Evolutionary conservation across 2,888 invertebrate genomes (phyloP).

Genomic region (Blera fallax): DNA sequence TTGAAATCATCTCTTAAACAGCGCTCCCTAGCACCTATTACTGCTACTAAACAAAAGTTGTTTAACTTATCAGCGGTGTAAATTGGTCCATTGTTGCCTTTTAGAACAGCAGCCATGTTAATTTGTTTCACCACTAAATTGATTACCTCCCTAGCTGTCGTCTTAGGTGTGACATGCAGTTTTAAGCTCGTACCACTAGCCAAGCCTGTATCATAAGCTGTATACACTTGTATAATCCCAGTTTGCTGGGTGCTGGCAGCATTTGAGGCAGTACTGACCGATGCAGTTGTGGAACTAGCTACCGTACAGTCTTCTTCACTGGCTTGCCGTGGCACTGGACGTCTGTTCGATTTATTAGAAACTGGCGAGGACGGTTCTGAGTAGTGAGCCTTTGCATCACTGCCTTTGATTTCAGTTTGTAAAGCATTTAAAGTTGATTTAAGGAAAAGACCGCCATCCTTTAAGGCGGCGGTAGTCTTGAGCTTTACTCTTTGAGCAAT

Average conservation of each 20-base stretch:
- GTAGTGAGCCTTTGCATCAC: conserved; percentile 74
- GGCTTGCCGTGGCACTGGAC: conserved; percentile 76
- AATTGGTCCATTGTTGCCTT: conserved; percentile 92
- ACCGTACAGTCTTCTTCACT: conserved; percentile 78
- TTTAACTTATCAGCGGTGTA: conserved; percentile 91
- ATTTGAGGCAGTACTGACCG: conserved; percentile 74
- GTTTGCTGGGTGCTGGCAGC: conserved; percentile 70
- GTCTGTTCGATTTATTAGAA: conserved; percentile 75
- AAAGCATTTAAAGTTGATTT: conserved; percentile 83
- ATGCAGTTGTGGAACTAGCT: conserved; percentile 74
- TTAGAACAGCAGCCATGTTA: conserved; percentile 94
- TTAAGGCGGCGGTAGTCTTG: conserved; percentile 83
- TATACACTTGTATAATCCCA: conserved; percentile 90
- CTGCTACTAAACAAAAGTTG: conserved; percentile 96
- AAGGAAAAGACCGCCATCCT: conserved; percentile 81
- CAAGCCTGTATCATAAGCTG: conserved; percentile 97
- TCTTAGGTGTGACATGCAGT: conserved; percentile 94
- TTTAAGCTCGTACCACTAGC: conserved; percentile 96
- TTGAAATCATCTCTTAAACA: conserved; percentile 97
- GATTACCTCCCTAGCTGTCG: conserved; percentile 97
- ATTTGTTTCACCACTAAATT: conserved; percentile 97
- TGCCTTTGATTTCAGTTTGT: conserved; percentile 82
- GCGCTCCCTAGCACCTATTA: conserved; percentile 96
- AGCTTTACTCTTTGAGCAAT: conserved; percentile 83
- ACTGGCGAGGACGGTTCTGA: conserved; percentile 74